Evolutionary conservation across 2,113 vertebrate genomes (phyloP), one percentile per base, ranked within the genome.

Genomic region (Prinia subflava): DNA sequence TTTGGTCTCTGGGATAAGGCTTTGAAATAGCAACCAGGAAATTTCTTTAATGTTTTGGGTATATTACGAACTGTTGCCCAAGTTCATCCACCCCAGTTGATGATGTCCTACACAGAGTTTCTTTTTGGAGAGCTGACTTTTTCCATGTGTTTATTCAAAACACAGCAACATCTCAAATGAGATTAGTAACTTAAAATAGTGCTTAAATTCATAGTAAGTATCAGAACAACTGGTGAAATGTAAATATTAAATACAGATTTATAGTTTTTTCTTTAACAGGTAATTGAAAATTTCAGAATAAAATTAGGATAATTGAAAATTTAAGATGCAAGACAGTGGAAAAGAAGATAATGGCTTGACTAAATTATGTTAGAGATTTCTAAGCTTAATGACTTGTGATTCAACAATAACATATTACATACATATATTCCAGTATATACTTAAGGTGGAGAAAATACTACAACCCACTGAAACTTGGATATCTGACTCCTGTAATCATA

Each of bases 371-470:
- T 35, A 53, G 24, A 62, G 14, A 55, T 31, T 47, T 41, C 13
- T n/a, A 76, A 22, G 7, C 39, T 47, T 62, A 62, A 47, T 0
- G 0, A 31, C 11, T 47, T 47, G 8, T 31, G 11, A 53, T 35
- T 76, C 39, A 53, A 41, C 6, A 11, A 39, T 37, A 22, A 18
- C 11, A n/a, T 23, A 27, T 30, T 39, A 60, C 50, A 75, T 24
- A 46, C 2, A 30, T 42, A 27, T 13, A 16, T 69, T 55, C 0
- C 1, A 64, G 52, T 42, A 13, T 47, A 35, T 0, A 0, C 6
- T 75, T 59, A 46, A 50, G 21, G 10, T 49, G 39, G 5, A 75
- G 31, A 87, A 82, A 62, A 39, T 52, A 30, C 4, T 44, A 4
- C 2, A 87, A 39, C 4, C 1, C 13, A 39, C 21, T 63, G 39